phyloP scores from a whole-genome alignment of 2,113 vertebrate species.

The Todiramphus saurophagus region DNA sequence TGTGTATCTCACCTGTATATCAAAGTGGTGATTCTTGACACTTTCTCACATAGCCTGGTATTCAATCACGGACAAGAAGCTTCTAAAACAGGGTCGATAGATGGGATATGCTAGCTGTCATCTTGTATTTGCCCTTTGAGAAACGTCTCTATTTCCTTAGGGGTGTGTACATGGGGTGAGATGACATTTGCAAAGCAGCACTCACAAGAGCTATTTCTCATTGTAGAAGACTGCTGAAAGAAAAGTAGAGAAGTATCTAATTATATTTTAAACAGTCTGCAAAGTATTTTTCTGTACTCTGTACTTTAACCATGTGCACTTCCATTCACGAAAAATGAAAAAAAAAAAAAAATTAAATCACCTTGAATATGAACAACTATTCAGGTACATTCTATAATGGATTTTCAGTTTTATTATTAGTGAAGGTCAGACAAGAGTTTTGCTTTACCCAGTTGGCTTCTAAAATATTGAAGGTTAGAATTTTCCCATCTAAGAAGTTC shows the following conservation, averaged over 20 bases:
- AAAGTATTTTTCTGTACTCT: background rate
- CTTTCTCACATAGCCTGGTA: background rate
- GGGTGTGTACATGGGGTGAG: background rate
- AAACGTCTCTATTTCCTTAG: background rate
- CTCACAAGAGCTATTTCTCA: background rate
- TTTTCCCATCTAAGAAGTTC: conserved; percentile 70
- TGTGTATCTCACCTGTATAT: fast-evolving
- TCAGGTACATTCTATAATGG: conserved; percentile 48
- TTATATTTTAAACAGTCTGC: background rate
- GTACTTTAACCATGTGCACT: background rate
- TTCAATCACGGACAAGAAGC: background rate
- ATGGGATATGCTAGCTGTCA: background rate
- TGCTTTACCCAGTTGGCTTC: conserved; percentile 67
- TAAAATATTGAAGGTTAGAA: conserved; percentile 74
- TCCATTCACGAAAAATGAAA: conserved; percentile 3
- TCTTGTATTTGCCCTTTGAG: background rate
- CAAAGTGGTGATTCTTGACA: background rate
- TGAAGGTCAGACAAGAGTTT: conserved; percentile 66
- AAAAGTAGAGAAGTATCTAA: background rate
- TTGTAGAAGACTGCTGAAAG: background rate
- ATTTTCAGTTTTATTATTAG: conserved; percentile 66
- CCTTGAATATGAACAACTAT: conserved; percentile 10
- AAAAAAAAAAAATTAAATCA: background rate
- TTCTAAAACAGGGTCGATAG: background rate
- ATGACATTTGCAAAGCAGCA: background rate